Evolutionary conservation across 2,797 vertebrate genomes (phyloP).

Genomic region (Sphenopsis melanotis): DNA sequence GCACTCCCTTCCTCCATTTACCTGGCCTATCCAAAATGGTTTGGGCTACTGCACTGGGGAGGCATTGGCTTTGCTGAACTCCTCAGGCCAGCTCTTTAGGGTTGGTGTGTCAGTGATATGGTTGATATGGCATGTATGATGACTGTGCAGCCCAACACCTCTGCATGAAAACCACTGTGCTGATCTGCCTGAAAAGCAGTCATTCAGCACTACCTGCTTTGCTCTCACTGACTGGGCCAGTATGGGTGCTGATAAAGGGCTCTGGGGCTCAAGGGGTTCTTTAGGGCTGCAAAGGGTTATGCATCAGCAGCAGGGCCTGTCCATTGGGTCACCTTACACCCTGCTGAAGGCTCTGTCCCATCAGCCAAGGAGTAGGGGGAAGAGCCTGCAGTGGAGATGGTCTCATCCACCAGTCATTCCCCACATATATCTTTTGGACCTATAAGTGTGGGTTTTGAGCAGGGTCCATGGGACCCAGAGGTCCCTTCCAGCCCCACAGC

Average conservation of each 20-base stretch:
- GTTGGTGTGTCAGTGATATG: background rate
- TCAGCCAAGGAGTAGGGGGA: background rate
- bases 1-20: background rate
- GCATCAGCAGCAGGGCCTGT: background rate
- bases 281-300: background rate
- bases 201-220: background rate
- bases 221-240: background rate
- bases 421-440: background rate
- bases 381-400: background rate
- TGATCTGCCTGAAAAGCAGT: background rate
- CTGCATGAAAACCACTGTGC: background rate
- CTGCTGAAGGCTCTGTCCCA: background rate
- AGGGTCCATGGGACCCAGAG: too few relatives aligned
- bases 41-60: background rate
- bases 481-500: background rate
- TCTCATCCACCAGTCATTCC: background rate
- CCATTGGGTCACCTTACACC: background rate
- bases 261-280: background rate
- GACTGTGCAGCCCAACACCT: background rate
- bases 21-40: background rate
- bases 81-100: background rate
- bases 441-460: background rate
- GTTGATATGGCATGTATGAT: rapidly evolving
- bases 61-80: background rate
- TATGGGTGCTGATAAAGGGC: background rate